Conservation (phyloP, 2,888 invertebrate species). For the Tetrapedia diversipes region DNA sequence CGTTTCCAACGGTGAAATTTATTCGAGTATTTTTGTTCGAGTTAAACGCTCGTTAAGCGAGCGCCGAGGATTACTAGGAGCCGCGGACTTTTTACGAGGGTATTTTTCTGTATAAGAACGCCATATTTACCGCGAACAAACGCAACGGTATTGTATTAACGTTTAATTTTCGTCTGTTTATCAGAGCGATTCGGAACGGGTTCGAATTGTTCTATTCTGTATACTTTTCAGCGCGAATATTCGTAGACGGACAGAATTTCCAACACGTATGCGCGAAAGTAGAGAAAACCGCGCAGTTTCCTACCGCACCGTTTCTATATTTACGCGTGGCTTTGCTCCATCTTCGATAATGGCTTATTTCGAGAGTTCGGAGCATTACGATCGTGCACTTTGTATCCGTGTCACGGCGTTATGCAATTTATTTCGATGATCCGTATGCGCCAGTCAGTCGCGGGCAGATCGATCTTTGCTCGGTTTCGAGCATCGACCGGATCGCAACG, state of each 20-base stretch:
- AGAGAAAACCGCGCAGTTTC: background rate
- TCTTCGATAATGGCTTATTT: slow-evolving; percentile 39
- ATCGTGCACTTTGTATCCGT: slow-evolving; percentile 53
- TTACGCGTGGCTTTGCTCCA: slow-evolving; percentile 3
- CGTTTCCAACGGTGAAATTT: slow-evolving; percentile 21
- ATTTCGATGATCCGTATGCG: slow-evolving; percentile 42
- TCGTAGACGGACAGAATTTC: background rate
- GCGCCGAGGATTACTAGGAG: slow-evolving; percentile 26
- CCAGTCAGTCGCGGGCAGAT: slow-evolving; percentile 24
- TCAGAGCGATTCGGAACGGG: background rate
- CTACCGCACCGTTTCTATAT: slow-evolving; percentile 8
- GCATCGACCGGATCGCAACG: slow-evolving; percentile 20
- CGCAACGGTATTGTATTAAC: background rate
- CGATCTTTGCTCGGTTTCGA: slow-evolving; percentile 62
- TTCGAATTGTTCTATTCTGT: no score
- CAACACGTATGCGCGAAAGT: background rate
- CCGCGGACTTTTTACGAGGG: slow-evolving; percentile 2
- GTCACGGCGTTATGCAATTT: slow-evolving; percentile 58
- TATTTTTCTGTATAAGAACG: background rate
- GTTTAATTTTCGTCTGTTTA: background rate
- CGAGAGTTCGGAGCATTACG: slow-evolving; percentile 24
- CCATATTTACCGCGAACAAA: background rate
- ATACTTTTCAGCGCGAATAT: background rate
- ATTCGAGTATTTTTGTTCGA: slow-evolving; percentile 35
- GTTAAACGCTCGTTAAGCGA: slow-evolving; percentile 11